A percentile compares a stretch with the other conserved stretches of the same genome.
Conservation (phyloP, 1,140 invertebrate species). For the Drosophila seguyi region DNA sequence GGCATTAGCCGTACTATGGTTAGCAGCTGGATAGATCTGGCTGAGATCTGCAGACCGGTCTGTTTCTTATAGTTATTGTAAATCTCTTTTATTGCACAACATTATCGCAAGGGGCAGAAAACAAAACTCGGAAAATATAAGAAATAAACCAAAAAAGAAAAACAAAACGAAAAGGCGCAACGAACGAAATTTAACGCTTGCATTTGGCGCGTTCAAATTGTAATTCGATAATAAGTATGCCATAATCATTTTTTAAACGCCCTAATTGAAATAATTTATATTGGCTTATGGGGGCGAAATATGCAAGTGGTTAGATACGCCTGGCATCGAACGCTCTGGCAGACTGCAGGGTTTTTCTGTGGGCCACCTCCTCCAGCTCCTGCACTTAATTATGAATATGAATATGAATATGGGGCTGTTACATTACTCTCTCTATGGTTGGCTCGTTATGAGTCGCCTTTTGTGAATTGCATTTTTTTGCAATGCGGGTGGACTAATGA, state of each 20-base stretch:
- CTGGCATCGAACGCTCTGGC: background rate
- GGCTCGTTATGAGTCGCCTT: slow-evolving; percentile 23
- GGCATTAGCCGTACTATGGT: slow-evolving; percentile 26
- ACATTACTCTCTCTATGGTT: slow-evolving; percentile 3
- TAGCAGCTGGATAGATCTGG: slow-evolving; percentile 31
- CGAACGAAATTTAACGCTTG: slow-evolving; percentile 58
- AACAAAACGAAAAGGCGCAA: slow-evolving; percentile 36
- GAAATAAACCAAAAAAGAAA: background rate
- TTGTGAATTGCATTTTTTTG: slow-evolving; percentile 66
- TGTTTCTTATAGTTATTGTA: slow-evolving; percentile 45
- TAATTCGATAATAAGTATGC: slow-evolving; percentile 76
- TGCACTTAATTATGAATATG: slow-evolving; percentile 73
- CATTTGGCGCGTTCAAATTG: slow-evolving; percentile 64
- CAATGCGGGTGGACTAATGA: slow-evolving; percentile 64
- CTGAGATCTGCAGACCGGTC: slow-evolving; percentile 37
- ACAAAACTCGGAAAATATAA: background rate
- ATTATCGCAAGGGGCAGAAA: slow-evolving; percentile 60
- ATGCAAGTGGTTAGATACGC: slow-evolving; percentile 5
- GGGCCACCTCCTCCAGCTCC: slow-evolving; percentile 5
- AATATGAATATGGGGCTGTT: slow-evolving; percentile 53
- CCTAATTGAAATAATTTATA: slow-evolving; percentile 80
- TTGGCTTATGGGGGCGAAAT: slow-evolving; percentile 54
- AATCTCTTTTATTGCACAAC: slow-evolving; percentile 78
- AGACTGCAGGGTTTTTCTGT: slow-evolving; percentile 18
- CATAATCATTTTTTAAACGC: slow-evolving; percentile 81